Conservation (phyloP, 2,113 vertebrate genomes). For the Acrocephalus arundinaceus region DNA sequence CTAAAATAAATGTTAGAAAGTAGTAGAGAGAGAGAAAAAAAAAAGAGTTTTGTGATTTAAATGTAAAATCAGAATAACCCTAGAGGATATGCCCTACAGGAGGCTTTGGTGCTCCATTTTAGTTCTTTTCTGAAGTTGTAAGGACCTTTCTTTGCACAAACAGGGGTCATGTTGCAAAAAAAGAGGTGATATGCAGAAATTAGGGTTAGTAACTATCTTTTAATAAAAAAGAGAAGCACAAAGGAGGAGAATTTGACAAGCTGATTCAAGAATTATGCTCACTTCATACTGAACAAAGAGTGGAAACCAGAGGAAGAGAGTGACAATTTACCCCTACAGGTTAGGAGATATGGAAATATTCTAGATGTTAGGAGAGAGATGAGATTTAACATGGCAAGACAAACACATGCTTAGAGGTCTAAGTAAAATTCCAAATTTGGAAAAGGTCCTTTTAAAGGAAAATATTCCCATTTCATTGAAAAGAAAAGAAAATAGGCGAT, state of each 20-base stretch:
- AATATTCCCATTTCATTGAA: neutral
- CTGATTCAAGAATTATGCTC: neutral
- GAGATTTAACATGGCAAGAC: neutral
- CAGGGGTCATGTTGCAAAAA: neutral
- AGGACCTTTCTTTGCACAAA: neutral
- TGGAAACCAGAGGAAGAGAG: neutral
- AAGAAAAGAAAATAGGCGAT: neutral
- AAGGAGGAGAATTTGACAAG: neutral
- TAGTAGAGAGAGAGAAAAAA: neutral
- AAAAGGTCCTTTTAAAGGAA: neutral
- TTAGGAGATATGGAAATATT: neutral
- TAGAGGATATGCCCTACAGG: neutral
- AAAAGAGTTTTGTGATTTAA: neutral
- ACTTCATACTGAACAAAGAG: neutral
- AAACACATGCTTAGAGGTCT: neutral
- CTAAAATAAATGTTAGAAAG: neutral
- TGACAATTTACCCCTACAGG: neutral
- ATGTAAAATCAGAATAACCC: neutral
- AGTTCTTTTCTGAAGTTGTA: neutral
- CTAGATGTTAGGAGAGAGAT: neutral
- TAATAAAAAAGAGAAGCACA: neutral
- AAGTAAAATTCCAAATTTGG: neutral
- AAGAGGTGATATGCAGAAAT: neutral
- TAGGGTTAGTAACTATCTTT: neutral
- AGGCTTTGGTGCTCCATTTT: neutral